Evolutionary conservation across 2,113 vertebrate species (phyloP).

Genomic region (Gallinago undulata): DNA sequence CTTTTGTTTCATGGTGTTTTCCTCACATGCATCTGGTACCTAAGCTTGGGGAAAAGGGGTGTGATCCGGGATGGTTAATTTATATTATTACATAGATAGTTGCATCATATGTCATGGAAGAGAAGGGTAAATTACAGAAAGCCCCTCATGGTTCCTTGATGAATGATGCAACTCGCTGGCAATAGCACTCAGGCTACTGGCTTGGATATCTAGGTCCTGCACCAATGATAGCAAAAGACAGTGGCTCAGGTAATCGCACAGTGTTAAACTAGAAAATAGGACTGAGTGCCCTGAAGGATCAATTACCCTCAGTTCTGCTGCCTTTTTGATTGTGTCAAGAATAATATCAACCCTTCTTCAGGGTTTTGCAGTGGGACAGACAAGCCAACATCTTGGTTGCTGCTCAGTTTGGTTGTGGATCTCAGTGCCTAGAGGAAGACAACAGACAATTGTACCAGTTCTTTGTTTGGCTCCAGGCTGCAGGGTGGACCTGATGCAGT

Average conservation of each 20-base stretch:
- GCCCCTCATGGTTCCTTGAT: not conserved
- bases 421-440: not conserved
- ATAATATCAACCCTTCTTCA: not conserved
- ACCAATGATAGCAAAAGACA: not conserved
- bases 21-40: not conserved
- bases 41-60: not conserved
- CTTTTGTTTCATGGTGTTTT: not conserved
- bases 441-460: not conserved
- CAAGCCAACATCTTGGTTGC: not conserved
- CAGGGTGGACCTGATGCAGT: not conserved
- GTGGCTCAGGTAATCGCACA: not conserved
- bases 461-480: not conserved
- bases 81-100: not conserved
- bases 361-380: not conserved
- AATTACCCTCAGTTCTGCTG: not conserved
- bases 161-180: not conserved
- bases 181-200: not conserved
- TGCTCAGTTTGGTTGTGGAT: not conserved
- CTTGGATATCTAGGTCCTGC: not conserved
- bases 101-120: not conserved
- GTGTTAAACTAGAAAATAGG: not conserved
- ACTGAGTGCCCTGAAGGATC: not conserved
- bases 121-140: not conserved
- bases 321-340: not conserved
- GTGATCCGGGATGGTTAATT: not conserved